Conservation (phyloP, 2,797 vertebrate genomes). For the Phalloptychus januarius region DNA sequence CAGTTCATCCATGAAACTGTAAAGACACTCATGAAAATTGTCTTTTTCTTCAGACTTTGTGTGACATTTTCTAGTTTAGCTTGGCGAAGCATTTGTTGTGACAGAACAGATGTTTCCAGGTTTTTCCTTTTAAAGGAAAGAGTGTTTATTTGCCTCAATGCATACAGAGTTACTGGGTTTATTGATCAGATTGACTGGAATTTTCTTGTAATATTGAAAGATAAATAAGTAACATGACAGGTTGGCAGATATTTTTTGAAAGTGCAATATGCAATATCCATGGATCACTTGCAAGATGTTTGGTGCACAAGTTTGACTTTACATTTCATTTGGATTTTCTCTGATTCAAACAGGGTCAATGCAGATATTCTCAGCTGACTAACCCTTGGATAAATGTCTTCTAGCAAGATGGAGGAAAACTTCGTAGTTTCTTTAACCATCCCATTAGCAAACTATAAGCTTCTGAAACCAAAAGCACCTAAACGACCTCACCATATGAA, state of each 20-base stretch:
- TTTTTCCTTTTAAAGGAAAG: neutral
- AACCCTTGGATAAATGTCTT: neutral
- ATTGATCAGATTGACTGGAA: neutral
- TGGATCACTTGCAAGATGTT: neutral
- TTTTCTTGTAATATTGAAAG: neutral
- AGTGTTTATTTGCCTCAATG: neutral
- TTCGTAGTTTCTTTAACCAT: neutral
- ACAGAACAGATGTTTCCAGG: neutral
- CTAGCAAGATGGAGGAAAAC: neutral
- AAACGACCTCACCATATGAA: too few species aligned
- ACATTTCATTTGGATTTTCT: neutral
- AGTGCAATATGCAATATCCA: neutral
- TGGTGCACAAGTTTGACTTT: neutral
- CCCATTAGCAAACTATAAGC: neutral
- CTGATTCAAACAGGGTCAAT: neutral
- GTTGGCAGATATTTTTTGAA: neutral
- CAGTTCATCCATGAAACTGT: neutral
- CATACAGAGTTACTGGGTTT: neutral
- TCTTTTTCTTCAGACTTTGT: neutral
- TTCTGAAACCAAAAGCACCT: neutral
- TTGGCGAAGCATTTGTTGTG: neutral
- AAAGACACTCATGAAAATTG: neutral
- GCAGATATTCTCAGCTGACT: neutral
- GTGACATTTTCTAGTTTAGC: neutral
- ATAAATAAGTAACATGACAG: neutral